These are phyloP conservation scores for Drosophila sechellia DNA, from an alignment of 1,140 invertebrate genomes.

Conservation along the genomic window DNA sequence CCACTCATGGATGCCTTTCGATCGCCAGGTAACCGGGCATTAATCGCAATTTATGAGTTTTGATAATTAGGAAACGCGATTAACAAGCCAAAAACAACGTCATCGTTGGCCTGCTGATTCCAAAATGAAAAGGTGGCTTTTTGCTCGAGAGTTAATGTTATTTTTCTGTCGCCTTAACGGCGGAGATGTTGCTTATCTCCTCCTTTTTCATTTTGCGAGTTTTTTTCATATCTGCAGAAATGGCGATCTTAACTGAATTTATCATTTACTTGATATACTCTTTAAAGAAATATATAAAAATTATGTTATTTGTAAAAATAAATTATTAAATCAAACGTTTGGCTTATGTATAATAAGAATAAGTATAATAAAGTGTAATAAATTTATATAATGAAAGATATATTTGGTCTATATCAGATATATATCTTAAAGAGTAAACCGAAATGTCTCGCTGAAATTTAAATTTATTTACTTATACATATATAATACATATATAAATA, in stretches of 20 bases:
- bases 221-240: background rate
- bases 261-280: background rate
- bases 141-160: conserved; percentile 36
- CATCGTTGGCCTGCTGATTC: conserved; percentile 16
- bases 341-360: no score
- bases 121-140: background rate
- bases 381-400: no score
- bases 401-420: background rate
- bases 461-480: no score
- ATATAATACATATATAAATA: no score
- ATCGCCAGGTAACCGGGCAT: conserved; percentile 26
- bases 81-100: conserved; percentile 46
- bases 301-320: no score
- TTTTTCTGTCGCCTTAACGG: conserved; percentile 34
- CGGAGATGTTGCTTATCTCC: background rate
- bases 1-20: conserved; percentile 7
- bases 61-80: conserved; percentile 76
- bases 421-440: background rate
- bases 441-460: background rate
- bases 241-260: background rate
- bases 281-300: background rate
- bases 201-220: background rate
- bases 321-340: no score
- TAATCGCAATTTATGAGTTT: conserved; percentile 64
- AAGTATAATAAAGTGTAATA: no score